A percentile compares a stretch with the other conserved stretches of the same genome.
phyloP scores from a whole-genome alignment of 2,113 vertebrate species.

The Macaca fascicularis region T2T-MFA8v1.1 NC_088378.1:120302001-120302500 shows the following conservation, averaged over 20 bases:
- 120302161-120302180: slow-evolving; percentile 5
- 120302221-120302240: background rate
- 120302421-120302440: background rate
- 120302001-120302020: background rate
- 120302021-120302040: slow-evolving; percentile 2
- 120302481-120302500: background rate
- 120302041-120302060: background rate
- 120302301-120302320: background rate
- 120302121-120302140: background rate
- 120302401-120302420: background rate
- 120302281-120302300: background rate
- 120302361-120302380: background rate
- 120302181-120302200: slow-evolving; percentile 24
- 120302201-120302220: slow-evolving; percentile 34
- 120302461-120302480: background rate
- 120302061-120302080: background rate
- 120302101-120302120: background rate
- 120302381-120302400: background rate
- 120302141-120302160: background rate
- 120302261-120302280: background rate
- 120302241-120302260: background rate
- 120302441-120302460: background rate
- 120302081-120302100: background rate
- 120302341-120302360: background rate
- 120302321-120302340: background rate